Percentiles rank a stretch among this genome's conserved stretches.
These are phyloP conservation scores for Notothenia coriiceps DNA, from an alignment of 2,113 vertebrate genomes.

Conservation along the genomic window DNA sequence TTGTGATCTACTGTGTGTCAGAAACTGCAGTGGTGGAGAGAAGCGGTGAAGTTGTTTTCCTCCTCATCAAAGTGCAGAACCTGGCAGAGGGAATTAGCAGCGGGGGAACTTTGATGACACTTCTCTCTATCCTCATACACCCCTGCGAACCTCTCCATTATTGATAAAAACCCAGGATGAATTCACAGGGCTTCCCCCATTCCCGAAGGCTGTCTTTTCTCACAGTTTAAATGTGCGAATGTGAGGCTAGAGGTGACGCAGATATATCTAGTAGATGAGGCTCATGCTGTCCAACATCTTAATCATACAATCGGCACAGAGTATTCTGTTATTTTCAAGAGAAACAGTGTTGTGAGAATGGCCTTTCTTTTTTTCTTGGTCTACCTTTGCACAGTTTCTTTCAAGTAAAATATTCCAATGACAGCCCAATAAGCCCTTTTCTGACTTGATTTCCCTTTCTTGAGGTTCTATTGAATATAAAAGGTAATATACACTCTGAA, in stretches of 20 bases:
- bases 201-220: slow-evolving; percentile 21
- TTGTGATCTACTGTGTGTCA: not conserved
- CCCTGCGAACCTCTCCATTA: slow-evolving; percentile 49
- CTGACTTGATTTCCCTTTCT: not conserved
- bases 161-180: slow-evolving; percentile 51
- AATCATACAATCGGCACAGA: slow-evolving; percentile 4
- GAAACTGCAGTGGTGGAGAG: not conserved
- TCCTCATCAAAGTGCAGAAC: slow-evolving; percentile 24
- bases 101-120: slow-evolving; percentile 31
- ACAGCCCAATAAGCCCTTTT: not conserved
- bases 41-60: slow-evolving; percentile 1
- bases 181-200: slow-evolving; percentile 45
- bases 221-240: not conserved
- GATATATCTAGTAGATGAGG: slow-evolving; percentile 8
- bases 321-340: not conserved
- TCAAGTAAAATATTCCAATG: not conserved
- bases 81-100: slow-evolving; percentile 28
- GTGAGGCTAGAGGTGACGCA: not conserved
- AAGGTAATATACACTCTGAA: slow-evolving; percentile 27
- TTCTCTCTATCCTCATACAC: slow-evolving; percentile 35
- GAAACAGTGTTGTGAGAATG: not conserved
- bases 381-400: not conserved
- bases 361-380: not conserved
- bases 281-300: slow-evolving; percentile 8
- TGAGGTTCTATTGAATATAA: slow-evolving; percentile 25